Base-by-base conservation (phyloP, 2,113 vertebrate species). In the Redunca redunca region DNA sequence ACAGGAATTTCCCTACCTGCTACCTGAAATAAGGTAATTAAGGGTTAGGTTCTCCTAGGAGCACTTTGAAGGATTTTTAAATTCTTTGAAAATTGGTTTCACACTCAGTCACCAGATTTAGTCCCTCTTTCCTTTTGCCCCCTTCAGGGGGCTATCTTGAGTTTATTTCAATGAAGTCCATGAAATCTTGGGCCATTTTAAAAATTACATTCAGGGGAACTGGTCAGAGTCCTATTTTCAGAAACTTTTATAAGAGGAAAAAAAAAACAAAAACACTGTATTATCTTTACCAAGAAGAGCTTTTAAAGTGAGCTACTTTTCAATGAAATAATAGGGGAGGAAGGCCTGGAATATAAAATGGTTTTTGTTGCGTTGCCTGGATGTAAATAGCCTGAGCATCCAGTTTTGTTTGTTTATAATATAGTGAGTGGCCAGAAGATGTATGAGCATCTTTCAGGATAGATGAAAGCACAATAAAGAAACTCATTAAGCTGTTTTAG, bases 21-120 rank as follows among this genome's bases (percentile, higher is more conserved):
- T 94, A 46, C 92, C 91, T 84, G 94, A 97, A 98, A 97, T 94
- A 90, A 98, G 80, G 96, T 98, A 98, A 98, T 97, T 97, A 98
- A 96, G 88, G 50, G 82, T 55, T 89, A 55, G 95, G 23, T 16
- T 97, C 96, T 98, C 97, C 30, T 64, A 96, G 97, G 95, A 97
- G 62, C 71, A 80, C 16, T 0, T 2, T 74, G 30, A 91, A 77
- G 82, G 52, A 96, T 89, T 95, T 96, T 97, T 62, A 87, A 97
- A 95, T 53, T 91, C 74, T 48, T 60, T 67, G 53, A 96, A 97
- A 97, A 97, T 95, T 97, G 88, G 74, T 91, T 98, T 97, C 96
- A 82, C 23, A 91, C 23, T 95, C 88, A 95, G 53, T 60, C 53
- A 71, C 74, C 88, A 83, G 88, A 64, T 71, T 48, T 77, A 88